Conservation (phyloP, 2,888 invertebrate genomes). For the Chouioia cunea region DNA sequence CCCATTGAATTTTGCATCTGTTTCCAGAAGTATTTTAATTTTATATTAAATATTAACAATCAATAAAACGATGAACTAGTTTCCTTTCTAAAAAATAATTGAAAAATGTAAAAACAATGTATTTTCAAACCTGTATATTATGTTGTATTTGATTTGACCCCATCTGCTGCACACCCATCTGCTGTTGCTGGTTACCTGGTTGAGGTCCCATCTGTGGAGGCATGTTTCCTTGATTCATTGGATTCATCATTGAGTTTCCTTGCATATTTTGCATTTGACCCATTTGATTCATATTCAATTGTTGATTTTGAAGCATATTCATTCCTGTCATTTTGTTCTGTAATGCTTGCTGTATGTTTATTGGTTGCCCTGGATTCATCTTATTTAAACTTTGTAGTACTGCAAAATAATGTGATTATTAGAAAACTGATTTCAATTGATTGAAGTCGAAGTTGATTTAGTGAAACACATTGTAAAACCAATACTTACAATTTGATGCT, state of each 20-base stretch:
- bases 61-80: background rate
- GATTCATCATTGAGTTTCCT: constrained; percentile 66
- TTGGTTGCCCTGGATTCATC: constrained; percentile 69
- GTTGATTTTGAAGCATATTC: constrained; percentile 68
- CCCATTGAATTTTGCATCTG: constrained; percentile 63
- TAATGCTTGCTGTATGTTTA: constrained; percentile 72
- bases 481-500: constrained; percentile 64
- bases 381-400: constrained; percentile 83
- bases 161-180: constrained; percentile 58
- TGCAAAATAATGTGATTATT: constrained; percentile 47
- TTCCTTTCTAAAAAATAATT: background rate
- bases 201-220: constrained; percentile 54
- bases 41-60: background rate
- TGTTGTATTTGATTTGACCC: constrained; percentile 61
- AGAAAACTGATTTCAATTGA: background rate
- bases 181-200: constrained; percentile 50
- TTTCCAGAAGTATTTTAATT: constrained; percentile 50
- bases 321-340: constrained; percentile 72
- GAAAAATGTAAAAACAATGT: background rate
- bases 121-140: constrained; percentile 60
- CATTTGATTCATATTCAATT: constrained; percentile 67
- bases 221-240: constrained; percentile 37
- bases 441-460: background rate
- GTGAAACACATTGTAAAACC: background rate
- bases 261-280: constrained; percentile 70